phyloP scores from a whole-genome alignment of 2,888 invertebrate species.

The Cyrtodaria siliqua region DNA sequence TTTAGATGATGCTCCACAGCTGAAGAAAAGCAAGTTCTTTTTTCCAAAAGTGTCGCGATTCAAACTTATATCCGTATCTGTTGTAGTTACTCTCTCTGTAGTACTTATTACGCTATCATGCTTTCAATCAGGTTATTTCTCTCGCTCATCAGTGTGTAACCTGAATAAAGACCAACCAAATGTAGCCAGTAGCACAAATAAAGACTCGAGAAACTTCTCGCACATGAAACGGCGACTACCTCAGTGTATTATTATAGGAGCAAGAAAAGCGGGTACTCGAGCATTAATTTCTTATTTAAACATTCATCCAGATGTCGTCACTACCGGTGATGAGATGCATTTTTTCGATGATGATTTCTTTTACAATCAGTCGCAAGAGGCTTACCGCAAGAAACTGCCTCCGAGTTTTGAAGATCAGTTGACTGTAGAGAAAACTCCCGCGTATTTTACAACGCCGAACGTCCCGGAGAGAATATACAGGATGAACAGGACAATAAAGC shows the following conservation, averaged over 20 bases:
- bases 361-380: slow-evolving; percentile 95
- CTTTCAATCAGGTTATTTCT: slow-evolving; percentile 33
- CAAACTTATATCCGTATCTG: slow-evolving; percentile 36
- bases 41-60: slow-evolving; percentile 41
- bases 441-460: slow-evolving; percentile 97
- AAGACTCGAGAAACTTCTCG: slow-evolving; percentile 6
- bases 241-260: slow-evolving; percentile 86
- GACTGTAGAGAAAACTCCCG: slow-evolving; percentile 98
- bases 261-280: slow-evolving; percentile 86
- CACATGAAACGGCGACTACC: slow-evolving; percentile 83
- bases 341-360: slow-evolving; percentile 96
- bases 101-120: slow-evolving; percentile 45
- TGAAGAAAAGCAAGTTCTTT: slow-evolving; percentile 10
- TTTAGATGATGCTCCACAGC: not conserved
- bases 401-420: slow-evolving; percentile 94
- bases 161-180: slow-evolving; percentile 7
- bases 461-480: slow-evolving; percentile 97
- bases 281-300: slow-evolving; percentile 86
- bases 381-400: slow-evolving; percentile 96
- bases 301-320: slow-evolving; percentile 91
- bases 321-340: slow-evolving; percentile 97
- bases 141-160: slow-evolving; percentile 37
- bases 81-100: slow-evolving; percentile 22
- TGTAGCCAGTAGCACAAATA: not conserved
- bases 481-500: slow-evolving; percentile 95